Conservation (phyloP, 1,140 invertebrate species). For the Drosophila ohnishii region DNA sequence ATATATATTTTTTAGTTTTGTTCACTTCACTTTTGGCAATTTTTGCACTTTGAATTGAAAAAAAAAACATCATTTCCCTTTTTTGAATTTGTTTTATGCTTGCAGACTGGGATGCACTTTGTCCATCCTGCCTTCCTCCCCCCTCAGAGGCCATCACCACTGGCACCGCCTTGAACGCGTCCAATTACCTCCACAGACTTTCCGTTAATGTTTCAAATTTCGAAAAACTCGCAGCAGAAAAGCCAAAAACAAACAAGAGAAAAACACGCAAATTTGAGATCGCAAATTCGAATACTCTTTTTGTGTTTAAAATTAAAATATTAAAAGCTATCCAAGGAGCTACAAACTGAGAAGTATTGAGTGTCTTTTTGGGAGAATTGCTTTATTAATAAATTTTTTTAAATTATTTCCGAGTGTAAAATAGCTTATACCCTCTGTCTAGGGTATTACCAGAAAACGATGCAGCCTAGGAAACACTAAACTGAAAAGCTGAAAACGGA, state of each 20-base stretch:
- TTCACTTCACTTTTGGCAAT: background rate
- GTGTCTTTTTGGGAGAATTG: background rate
- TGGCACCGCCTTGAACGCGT: slow-evolving; percentile 61
- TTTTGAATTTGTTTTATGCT: background rate
- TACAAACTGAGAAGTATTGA: background rate
- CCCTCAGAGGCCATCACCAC: slow-evolving; percentile 6
- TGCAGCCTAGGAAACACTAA: background rate
- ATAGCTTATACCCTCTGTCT: background rate
- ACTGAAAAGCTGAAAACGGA: background rate
- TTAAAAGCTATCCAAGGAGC: too few species aligned
- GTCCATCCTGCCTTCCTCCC: background rate
- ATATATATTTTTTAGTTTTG: too few species aligned
- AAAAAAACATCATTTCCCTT: background rate
- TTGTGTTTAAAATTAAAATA: background rate
- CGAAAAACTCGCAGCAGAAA: slow-evolving; percentile 68
- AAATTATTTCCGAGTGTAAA: background rate
- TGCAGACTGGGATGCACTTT: background rate
- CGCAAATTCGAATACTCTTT: slow-evolving; percentile 6
- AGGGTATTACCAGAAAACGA: slow-evolving; percentile 20
- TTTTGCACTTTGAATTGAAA: background rate
- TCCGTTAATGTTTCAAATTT: slow-evolving; percentile 78
- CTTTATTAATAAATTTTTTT: background rate
- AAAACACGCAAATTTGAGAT: slow-evolving; percentile 20
- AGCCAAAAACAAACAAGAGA: slow-evolving; percentile 51
- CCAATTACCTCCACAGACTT: slow-evolving; percentile 76